Conservation (phyloP, 2,888 invertebrate genomes). For the Drosophila flavopinicola region DNA sequence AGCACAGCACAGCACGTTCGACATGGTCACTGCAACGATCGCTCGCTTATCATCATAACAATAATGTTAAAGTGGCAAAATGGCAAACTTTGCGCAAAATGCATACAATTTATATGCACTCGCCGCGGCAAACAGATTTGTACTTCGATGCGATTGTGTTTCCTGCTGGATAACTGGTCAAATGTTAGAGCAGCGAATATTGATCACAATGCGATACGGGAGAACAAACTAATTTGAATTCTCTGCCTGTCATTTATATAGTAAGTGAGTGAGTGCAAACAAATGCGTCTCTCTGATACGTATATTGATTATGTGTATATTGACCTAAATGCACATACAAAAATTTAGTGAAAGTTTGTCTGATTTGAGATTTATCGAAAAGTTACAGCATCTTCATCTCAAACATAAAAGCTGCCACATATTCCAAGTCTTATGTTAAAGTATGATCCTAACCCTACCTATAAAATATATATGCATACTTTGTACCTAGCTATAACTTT, state of each 20-base stretch:
- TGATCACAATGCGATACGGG: conserved; percentile 6
- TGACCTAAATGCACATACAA: too few relatives aligned
- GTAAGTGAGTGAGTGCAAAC: conserved; percentile 1
- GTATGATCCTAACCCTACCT: too few relatives aligned
- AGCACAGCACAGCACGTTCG: conserved; percentile 51
- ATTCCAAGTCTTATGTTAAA: too few relatives aligned
- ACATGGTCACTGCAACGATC: conserved; percentile 63
- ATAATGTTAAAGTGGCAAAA: conserved; percentile 84
- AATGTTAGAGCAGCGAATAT: conserved; percentile 12
- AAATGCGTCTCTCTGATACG: neutral
- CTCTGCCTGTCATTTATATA: conserved; percentile 37
- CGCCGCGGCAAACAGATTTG: conserved; percentile 57
- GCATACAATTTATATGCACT: conserved; percentile 77
- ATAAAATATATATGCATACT: too few relatives aligned
- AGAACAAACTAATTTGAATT: conserved; percentile 40
- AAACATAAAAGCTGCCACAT: too few relatives aligned
- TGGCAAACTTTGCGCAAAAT: conserved; percentile 81
- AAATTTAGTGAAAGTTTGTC: too few relatives aligned
- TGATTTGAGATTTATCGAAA: too few relatives aligned
- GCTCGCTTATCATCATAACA: conserved; percentile 83
- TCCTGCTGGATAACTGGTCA: conserved; percentile 40
- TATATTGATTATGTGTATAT: neutral
- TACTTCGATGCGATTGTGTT: conserved; percentile 39
- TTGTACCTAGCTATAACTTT: too few relatives aligned
- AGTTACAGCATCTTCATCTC: too few relatives aligned